Evolutionary conservation across 2,888 invertebrate genomes (phyloP).

Genomic region (Scaptomyza reducta): DNA sequence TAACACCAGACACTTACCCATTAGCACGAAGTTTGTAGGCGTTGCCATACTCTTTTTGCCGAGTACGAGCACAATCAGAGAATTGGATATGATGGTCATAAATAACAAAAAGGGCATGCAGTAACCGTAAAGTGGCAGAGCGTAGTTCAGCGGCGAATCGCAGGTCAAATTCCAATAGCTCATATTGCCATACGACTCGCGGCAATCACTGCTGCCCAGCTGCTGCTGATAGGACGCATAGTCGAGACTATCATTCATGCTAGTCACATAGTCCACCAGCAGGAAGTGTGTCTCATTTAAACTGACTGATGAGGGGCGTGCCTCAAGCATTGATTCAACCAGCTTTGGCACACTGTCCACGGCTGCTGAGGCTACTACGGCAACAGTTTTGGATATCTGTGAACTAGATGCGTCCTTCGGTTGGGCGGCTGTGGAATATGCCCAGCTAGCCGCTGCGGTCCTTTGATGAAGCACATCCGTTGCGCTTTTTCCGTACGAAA

Average conservation of each 20-base stretch:
- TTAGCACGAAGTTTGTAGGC: constrained; percentile 95
- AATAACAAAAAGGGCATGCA: constrained; percentile 91
- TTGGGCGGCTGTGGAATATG: constrained; percentile 32
- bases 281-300: constrained; percentile 46
- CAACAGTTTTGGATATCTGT: constrained; percentile 16
- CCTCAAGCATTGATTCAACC: constrained; percentile 21
- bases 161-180: constrained; percentile 84
- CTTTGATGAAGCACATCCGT: constrained; percentile 61
- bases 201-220: constrained; percentile 64
- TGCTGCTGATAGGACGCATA: constrained; percentile 62
- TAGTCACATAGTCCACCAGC: constrained; percentile 50
- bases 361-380: constrained; percentile 10
- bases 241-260: constrained; percentile 61
- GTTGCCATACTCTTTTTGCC: constrained; percentile 95
- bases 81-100: constrained; percentile 95
- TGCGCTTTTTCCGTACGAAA: constrained; percentile 44
- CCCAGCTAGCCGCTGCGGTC: constrained; percentile 50
- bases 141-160: constrained; percentile 82
- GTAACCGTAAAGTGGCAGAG: constrained; percentile 83
- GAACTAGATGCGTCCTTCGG: constrained; percentile 4
- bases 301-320: not conserved
- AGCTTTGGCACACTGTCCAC: constrained; percentile 15
- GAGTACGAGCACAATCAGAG: constrained; percentile 94
- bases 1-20: constrained; percentile 85
- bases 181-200: constrained; percentile 64